Evolutionary conservation across 1,140 invertebrate species (phyloP).

Genomic region (Zaprionus tsacasi): DNA sequence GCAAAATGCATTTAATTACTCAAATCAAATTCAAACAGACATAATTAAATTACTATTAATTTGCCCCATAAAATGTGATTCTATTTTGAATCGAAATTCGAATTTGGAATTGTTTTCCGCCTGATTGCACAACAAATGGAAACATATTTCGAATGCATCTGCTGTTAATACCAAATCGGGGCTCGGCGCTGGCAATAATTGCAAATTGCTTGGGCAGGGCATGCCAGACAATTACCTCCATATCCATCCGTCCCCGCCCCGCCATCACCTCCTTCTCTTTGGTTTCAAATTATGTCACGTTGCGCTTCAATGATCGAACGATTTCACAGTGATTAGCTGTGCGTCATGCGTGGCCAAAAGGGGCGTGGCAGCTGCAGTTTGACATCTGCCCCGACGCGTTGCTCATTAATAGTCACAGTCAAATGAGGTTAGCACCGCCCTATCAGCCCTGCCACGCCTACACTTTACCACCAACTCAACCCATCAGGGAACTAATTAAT

Average conservation of each 20-base stretch:
- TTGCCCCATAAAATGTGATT: constrained; percentile 14
- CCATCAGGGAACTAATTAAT: constrained; percentile 30
- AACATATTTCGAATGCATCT: constrained; percentile 14
- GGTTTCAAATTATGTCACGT: constrained; percentile 72
- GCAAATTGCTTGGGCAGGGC: constrained; percentile 12
- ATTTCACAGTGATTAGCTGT: constrained; percentile 79
- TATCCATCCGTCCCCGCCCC: neutral
- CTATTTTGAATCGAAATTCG: constrained; percentile 7
- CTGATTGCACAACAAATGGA: constrained; percentile 25
- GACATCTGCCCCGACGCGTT: constrained; percentile 45
- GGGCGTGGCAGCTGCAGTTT: constrained; percentile 20
- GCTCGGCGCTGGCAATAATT: constrained; percentile 26
- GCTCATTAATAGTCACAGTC: constrained; percentile 41
- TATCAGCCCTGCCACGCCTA: neutral
- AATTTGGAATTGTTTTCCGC: constrained; percentile 19
- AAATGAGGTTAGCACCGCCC: constrained; percentile 5
- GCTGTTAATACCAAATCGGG: constrained; percentile 27
- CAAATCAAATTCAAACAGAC: constrained; percentile 24
- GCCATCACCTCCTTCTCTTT: neutral
- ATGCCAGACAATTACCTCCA: constrained; percentile 28
- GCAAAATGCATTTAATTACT: constrained; percentile 18
- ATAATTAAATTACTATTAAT: constrained; percentile 27
- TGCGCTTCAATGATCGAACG: constrained; percentile 69
- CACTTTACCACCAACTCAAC: neutral
- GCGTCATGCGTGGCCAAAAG: constrained; percentile 67